Evolutionary conservation across 2,888 invertebrate genomes (phyloP), one percentile per base, ranked within the genome.

Genomic region (Oscheius sp.): DNA sequence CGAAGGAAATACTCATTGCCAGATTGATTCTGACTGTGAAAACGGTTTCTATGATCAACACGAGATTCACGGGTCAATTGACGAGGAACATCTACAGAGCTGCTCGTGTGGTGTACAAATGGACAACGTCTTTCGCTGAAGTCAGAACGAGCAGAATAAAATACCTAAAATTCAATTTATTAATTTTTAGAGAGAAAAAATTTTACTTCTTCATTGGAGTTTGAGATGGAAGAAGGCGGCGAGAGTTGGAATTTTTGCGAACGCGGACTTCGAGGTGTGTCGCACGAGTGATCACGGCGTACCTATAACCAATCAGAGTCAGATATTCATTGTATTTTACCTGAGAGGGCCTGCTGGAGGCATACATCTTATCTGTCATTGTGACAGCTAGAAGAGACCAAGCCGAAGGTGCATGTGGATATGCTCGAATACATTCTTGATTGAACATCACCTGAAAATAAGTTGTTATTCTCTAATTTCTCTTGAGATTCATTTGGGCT

Each of bases 361-460:
- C 67, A 46, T 68, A 79, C 66, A 79, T 74, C 42, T 68, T 65
- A 42, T 83, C 83, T 3, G 82, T 81, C 71, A 79, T 73, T 3
- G 80, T 72, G 20, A 83, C 82, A 37, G 74, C 70, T 10, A 83
- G 34, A 8, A 80, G 68, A 15, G 79, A 79, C 83, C 83, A 83
- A 12, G 83, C 83, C 2, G 73, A 72, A 8, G 83, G 78, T 1
- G 83, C 83, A 50, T 81, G 83, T 6, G 83, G 83, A 69, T 81
- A 83, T 8, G 82, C 83, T 3, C 83, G 72, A 12, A 83, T 79
- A 52, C 81, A 81, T 31, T 83, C 83, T 65, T 84, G 83, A 52
- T 73, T 78, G 72, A 81, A 82, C 81, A 82, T 80, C 25, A 81
- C 79, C 78, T 78, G 15, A 45, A 61, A 68, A n/a, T 53, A n/a